Evolutionary conservation across 2,888 invertebrate genomes (phyloP).

Genomic region (Chaetoderma sp.): DNA sequence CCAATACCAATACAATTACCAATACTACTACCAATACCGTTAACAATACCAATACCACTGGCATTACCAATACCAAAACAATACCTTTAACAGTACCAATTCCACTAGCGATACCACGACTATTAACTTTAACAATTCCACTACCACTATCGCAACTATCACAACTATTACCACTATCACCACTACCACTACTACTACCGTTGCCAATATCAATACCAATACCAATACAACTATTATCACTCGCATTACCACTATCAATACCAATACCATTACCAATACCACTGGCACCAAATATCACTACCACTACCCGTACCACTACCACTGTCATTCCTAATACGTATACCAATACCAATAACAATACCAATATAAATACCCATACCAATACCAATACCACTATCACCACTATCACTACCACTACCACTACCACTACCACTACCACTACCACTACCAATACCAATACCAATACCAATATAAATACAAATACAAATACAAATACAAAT

Average conservation of each 20-base stretch:
- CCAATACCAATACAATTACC: not conserved
- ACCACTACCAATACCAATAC: too few species aligned
- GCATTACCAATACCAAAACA: too few species aligned
- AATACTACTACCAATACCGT: constrained; percentile 10
- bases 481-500: too few species aligned
- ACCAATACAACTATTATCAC: not conserved
- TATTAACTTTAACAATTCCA: constrained; percentile 16
- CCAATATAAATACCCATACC: not conserved
- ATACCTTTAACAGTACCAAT: too few species aligned
- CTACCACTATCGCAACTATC: constrained; percentile 17
- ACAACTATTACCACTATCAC: constrained; percentile 15
- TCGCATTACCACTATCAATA: not conserved
- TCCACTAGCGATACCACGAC: constrained; percentile 19
- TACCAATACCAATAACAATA: not conserved
- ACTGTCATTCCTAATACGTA: not conserved
- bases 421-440: too few species aligned
- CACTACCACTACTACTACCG: constrained; percentile 7
- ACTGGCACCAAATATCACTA: not conserved
- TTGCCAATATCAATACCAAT: not conserved
- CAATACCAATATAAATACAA: too few species aligned
- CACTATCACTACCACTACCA: too few species aligned
- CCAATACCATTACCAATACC: not conserved
- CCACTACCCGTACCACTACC: not conserved
- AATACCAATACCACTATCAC: not conserved
- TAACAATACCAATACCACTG: constrained; percentile 7